Evolutionary conservation across 2,113 vertebrate genomes (phyloP), one percentile per base, ranked within the genome.

Genomic region (Tylochromis polylepis): DNA sequence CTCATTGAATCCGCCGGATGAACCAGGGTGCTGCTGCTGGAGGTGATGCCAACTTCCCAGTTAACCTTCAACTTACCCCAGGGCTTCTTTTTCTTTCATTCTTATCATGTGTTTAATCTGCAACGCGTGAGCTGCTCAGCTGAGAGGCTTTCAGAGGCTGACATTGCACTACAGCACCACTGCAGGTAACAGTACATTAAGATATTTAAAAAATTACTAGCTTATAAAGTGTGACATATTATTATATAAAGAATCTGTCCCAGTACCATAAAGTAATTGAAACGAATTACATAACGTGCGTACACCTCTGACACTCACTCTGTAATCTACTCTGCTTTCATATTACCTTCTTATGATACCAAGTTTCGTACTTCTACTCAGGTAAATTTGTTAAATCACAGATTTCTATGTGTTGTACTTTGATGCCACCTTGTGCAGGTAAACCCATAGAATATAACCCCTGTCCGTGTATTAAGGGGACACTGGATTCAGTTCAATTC

Each of bases 1-100:
- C 78, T 38, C 2, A 22, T 80, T 82, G 1, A 6, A 16, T 51
- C 11, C 38, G 53, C 57, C 59, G 88, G 86, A 62, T 46, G 84
- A 24, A 75, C 82, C 24, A 1, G 24, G 41, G 67, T 29, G 41
- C 8, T 43, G 1, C 38, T 55, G 8, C 4, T n/a, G 43, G 70
- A 75, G 41, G 67, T 75, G 29, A 20, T 3, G 4, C 9, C 18
- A 8, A 49, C 67, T 24, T 77, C 6, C 43, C 70, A 18, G 70
- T 77, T 51, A 51, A 51, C 24, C 43, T 20, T 77, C 43, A 77
- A 12, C 0, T 51, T 31, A 31, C 70, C 27, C 24, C 11, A 29
- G 12, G 15, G 18, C 6, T 77, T 51, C 14, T 12, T 31, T 29
- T 65, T 20, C 2, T 65, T 65, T 65, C 14, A 22, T 38, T 65